phyloP scores from a whole-genome alignment of 1,140 invertebrate species.

The Pseudomyrmex cubaensis region DNA sequence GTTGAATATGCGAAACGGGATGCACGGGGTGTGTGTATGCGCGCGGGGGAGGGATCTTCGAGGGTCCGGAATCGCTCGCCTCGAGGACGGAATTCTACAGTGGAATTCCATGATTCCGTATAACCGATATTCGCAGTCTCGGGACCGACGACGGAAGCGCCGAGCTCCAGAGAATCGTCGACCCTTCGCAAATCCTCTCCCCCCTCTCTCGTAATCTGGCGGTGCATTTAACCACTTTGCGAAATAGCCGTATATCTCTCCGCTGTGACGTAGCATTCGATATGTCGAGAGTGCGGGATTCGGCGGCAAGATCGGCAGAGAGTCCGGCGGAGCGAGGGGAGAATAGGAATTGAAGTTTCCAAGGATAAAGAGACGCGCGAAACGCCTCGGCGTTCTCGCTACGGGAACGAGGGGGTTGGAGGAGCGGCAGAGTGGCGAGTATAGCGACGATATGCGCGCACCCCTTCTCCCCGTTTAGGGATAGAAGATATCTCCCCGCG shows the following conservation, averaged over 20 bases:
- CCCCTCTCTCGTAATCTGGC: constrained; percentile 79
- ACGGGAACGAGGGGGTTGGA: constrained; percentile 37
- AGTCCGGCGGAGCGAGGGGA: constrained; percentile 66
- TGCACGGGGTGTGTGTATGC: background rate
- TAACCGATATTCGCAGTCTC: constrained; percentile 56
- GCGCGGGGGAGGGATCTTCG: background rate
- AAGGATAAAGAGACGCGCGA: constrained; percentile 53
- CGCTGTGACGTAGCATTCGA: constrained; percentile 83
- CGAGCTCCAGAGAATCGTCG: background rate
- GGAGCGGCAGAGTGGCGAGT: constrained; percentile 10
- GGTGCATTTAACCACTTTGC: constrained; percentile 85
- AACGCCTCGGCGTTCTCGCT: constrained; percentile 22
- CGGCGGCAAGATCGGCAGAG: constrained; percentile 68
- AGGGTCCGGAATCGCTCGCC: constrained; percentile 15
- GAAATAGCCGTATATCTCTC: constrained; percentile 83
- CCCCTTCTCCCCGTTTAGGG: constrained; percentile 55
- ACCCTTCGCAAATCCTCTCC: background rate
- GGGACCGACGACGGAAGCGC: constrained; percentile 3
- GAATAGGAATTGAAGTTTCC: constrained; percentile 49
- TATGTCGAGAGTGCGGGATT: constrained; percentile 78
- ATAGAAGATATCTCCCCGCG: constrained; percentile 42
- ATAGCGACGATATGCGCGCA: constrained; percentile 62
- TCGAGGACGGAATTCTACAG: constrained; percentile 39
- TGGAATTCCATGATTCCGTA: constrained; percentile 45
- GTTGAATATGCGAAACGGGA: constrained; percentile 21